phyloP scores from a whole-genome alignment of 2,113 vertebrate genomes.

The Baryphthengus martii region DNA sequence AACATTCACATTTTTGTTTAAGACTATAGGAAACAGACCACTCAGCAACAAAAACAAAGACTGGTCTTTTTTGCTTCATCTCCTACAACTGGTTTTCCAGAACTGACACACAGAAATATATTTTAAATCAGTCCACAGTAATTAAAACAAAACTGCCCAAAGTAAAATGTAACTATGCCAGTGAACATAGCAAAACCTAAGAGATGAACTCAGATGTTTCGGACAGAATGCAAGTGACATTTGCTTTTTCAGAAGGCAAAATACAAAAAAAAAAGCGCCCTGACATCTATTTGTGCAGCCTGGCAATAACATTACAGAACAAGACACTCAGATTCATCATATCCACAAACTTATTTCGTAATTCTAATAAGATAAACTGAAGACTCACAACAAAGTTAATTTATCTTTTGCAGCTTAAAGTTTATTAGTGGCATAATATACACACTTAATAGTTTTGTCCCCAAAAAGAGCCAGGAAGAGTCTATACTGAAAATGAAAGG shows the following conservation, averaged over 20 bases:
- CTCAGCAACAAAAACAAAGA: background rate
- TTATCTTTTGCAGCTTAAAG: background rate
- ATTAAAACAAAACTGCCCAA: background rate
- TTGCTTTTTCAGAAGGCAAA: background rate
- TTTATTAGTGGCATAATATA: background rate
- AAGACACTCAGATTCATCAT: background rate
- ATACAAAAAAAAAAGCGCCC: background rate
- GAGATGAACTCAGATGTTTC: background rate
- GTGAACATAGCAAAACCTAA: background rate
- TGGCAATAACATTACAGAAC: background rate
- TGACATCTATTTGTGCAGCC: background rate
- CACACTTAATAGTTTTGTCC: background rate
- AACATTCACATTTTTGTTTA: background rate
- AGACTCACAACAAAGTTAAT: background rate
- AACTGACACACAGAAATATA: background rate
- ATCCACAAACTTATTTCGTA: background rate
- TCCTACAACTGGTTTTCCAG: background rate
- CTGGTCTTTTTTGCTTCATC: background rate
- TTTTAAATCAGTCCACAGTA: background rate
- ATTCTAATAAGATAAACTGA: background rate
- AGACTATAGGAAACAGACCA: background rate
- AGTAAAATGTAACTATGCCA: background rate
- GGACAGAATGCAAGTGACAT: background rate
- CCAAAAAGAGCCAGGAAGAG: background rate
- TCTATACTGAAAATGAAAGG: background rate